Evolutionary conservation across 2,113 vertebrate species (phyloP).

Genomic region (Zosterops pallidus): DNA sequence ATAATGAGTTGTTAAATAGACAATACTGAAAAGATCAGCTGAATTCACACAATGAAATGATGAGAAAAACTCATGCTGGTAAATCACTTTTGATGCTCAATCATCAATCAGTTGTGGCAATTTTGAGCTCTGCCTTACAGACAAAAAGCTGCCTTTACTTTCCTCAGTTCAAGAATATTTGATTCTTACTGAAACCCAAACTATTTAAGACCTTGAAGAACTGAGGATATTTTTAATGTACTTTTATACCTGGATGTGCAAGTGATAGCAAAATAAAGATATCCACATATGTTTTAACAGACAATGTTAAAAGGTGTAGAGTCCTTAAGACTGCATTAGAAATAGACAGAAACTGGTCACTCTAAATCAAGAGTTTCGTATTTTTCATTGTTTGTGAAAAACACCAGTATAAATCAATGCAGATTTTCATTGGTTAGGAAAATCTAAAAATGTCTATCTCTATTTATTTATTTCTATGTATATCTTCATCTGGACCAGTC

Average conservation of each 20-base stretch:
- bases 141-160: slow-evolving; percentile 28
- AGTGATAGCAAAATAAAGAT: slow-evolving; percentile 57
- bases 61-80: neutral
- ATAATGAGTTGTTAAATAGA: neutral
- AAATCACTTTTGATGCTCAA: neutral
- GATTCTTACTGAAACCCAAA: neutral
- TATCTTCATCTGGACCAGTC: slow-evolving; percentile 55
- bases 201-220: neutral
- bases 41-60: slow-evolving; percentile 35
- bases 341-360: slow-evolving; percentile 66
- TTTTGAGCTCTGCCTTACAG: slow-evolving; percentile 5
- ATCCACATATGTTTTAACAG: slow-evolving; percentile 39
- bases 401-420: slow-evolving; percentile 70
- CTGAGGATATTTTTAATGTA: neutral
- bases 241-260: slow-evolving; percentile 49
- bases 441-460: slow-evolving; percentile 70
- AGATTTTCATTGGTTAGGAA: slow-evolving; percentile 74
- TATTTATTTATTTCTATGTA: slow-evolving; percentile 45
- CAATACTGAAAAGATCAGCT: slow-evolving; percentile 18
- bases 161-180: neutral
- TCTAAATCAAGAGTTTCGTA: slow-evolving; percentile 28
- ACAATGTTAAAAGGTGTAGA: slow-evolving; percentile 56
- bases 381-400: slow-evolving; percentile 47
- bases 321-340: slow-evolving; percentile 54
- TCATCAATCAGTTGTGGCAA: neutral